A percentile compares a stretch with the other conserved stretches of the same genome.
Conservation (phyloP, 2,113 vertebrate species). For the Pygoscelis antarcticus region DNA sequence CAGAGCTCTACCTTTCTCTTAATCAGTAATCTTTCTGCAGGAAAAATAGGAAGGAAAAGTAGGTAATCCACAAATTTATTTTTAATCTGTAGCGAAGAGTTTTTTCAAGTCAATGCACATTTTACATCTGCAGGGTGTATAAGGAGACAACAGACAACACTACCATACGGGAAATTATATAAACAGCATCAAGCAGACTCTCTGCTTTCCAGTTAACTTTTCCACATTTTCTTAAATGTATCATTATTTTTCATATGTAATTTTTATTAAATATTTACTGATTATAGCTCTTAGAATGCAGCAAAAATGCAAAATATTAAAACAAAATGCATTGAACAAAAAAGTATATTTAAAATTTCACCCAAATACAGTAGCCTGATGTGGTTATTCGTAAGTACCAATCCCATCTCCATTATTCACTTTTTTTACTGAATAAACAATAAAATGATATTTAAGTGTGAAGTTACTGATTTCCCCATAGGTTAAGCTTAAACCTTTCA, state of each 20-base stretch:
- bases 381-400: background rate
- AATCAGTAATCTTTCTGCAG: background rate
- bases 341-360: background rate
- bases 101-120: background rate
- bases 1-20: background rate
- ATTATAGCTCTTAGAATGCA: background rate
- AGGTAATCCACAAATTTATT: background rate
- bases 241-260: background rate
- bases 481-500: slow-evolving; percentile 40
- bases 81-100: background rate
- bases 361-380: background rate
- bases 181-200: background rate
- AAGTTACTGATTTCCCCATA: slow-evolving; percentile 30
- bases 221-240: background rate
- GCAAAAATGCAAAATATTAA: background rate
- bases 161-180: background rate
- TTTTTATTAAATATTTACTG: background rate
- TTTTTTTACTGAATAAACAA: slow-evolving; percentile 34
- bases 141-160: background rate
- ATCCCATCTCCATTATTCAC: background rate
- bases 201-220: background rate
- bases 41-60: background rate
- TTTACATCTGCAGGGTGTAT: background rate
- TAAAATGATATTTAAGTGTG: slow-evolving; percentile 35
- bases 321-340: background rate